Evolutionary conservation across 2,888 invertebrate genomes (phyloP).

Genomic region (Ennomos quercinarius): DNA sequence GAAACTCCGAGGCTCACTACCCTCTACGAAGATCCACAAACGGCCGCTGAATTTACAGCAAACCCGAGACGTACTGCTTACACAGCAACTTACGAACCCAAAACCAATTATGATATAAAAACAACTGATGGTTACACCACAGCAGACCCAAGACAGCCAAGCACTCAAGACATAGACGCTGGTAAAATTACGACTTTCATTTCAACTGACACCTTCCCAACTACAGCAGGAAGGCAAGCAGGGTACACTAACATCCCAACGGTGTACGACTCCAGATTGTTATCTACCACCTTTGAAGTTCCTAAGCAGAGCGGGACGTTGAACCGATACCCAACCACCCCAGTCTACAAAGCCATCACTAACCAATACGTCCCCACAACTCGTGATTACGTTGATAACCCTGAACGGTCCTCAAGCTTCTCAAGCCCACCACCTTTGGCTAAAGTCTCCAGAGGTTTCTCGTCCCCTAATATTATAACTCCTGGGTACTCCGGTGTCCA

Average conservation of each 20-base stretch:
- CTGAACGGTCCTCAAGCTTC: slow-evolving; percentile 34
- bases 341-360: slow-evolving; percentile 35
- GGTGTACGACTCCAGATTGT: slow-evolving; percentile 26
- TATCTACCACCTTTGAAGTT: slow-evolving; percentile 34
- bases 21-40: slow-evolving; percentile 30
- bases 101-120: slow-evolving; percentile 34
- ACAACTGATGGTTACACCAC: slow-evolving; percentile 29
- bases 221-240: slow-evolving; percentile 28
- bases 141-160: slow-evolving; percentile 19
- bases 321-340: slow-evolving; percentile 37
- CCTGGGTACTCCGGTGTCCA: slow-evolving; percentile 43
- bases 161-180: slow-evolving; percentile 30
- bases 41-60: slow-evolving; percentile 28
- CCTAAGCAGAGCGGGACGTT: slow-evolving; percentile 31
- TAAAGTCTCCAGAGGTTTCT: slow-evolving; percentile 32
- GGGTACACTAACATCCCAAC: slow-evolving; percentile 36
- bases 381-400: slow-evolving; percentile 31
- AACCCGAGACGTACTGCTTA: slow-evolving; percentile 30
- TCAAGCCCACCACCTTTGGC: slow-evolving; percentile 34
- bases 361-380: slow-evolving; percentile 37
- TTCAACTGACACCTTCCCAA: slow-evolving; percentile 31
- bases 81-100: slow-evolving; percentile 33
- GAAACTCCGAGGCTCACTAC: slow-evolving; percentile 46
- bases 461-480: slow-evolving; percentile 40
- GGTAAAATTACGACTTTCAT: slow-evolving; percentile 35